Percentiles rank a stretch among this genome's conserved stretches.
Evolutionary conservation across 2,888 invertebrate genomes (phyloP).

Genomic region (Acanthosoma haemorrhoidale): DNA sequence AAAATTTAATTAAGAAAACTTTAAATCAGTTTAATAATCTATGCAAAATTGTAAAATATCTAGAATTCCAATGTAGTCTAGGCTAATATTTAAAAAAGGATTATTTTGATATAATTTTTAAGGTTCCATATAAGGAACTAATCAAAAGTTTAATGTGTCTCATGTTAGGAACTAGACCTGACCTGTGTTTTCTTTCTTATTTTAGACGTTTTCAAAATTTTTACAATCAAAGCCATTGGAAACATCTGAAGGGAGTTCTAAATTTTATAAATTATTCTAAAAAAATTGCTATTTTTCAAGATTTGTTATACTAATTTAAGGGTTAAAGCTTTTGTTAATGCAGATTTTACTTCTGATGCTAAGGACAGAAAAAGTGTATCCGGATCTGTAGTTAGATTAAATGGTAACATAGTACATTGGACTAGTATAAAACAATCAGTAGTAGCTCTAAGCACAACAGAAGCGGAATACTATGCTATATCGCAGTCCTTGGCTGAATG

Average conservation of each 20-base stretch:
- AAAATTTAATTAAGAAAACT: too few relatives aligned
- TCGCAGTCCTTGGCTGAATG: background rate
- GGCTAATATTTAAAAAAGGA: too few relatives aligned
- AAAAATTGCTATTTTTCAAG: background rate
- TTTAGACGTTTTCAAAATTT: background rate
- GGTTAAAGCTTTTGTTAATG: slow-evolving; percentile 3
- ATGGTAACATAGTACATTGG: slow-evolving; percentile 26
- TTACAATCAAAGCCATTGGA: background rate
- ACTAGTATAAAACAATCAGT: slow-evolving; percentile 10
- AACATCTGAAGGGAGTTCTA: slow-evolving; percentile 20
- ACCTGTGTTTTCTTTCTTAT: background rate
- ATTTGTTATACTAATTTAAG: background rate
- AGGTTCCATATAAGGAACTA: too few relatives aligned
- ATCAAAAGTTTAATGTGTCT: too few relatives aligned
- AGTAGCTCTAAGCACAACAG: slow-evolving; percentile 7
- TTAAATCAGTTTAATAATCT: too few relatives aligned
- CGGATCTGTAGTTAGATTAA: slow-evolving; percentile 15
- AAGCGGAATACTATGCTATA: slow-evolving; percentile 21
- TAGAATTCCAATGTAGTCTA: too few relatives aligned
- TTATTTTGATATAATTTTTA: too few relatives aligned
- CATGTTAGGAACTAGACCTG: too few relatives aligned
- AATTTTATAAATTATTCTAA: background rate
- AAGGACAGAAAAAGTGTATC: slow-evolving; percentile 18
- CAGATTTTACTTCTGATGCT: slow-evolving; percentile 16
- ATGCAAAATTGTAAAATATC: too few relatives aligned